Evolutionary conservation across 1,140 invertebrate species (phyloP), one percentile per base, ranked within the genome.

Genomic region (Brachionus paranguensis): DNA sequence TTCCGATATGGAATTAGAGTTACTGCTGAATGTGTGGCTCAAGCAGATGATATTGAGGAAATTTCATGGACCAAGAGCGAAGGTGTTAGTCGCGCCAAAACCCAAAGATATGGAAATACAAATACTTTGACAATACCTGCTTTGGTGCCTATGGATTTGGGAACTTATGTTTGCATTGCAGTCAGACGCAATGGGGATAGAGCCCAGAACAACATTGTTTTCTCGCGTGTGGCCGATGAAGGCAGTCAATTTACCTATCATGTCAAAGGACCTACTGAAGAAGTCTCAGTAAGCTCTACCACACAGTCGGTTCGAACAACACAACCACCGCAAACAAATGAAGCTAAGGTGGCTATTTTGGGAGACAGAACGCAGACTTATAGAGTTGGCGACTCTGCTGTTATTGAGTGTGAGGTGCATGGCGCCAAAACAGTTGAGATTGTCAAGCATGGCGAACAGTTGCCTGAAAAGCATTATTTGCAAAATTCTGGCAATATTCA

Each of bases 201-300:
- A 64, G 78, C 64, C 33, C 78, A 81, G 43, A 81, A 81, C 41
- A 81, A 55, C 24, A 68, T 81, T 81, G 37, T 64, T 33, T 81
- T 81, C 53, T 20, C 29, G 17, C 53, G 64, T 27, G 27, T 64
- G 8, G 78, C 53, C 12, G 33, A 60, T 43, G 29, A 68, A 81
- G 78, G 78, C 20, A 81, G 78, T 68, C 78, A 81, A 60, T 81
- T 81, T 68, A 81, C 78, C 10, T 81, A 64, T 68, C 7, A 81
- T 64, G 78, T 81, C 14, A 60, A 60, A 64, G 78, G 78, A 20
- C 78, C 78, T 14, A 81, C 53, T 81, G 53, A 81, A 50, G 72
- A 29, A 50, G 72, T 76, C 0, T 8, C 37, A 12, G 3, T 12
- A 11, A 17, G 64, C 29, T 17, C 11, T 37, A n/a, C 10, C 4